Evolutionary conservation across 2,113 vertebrate species (phyloP), one percentile per base, ranked within the genome.

Genomic region (Campylomormyrus numenius): DNA sequence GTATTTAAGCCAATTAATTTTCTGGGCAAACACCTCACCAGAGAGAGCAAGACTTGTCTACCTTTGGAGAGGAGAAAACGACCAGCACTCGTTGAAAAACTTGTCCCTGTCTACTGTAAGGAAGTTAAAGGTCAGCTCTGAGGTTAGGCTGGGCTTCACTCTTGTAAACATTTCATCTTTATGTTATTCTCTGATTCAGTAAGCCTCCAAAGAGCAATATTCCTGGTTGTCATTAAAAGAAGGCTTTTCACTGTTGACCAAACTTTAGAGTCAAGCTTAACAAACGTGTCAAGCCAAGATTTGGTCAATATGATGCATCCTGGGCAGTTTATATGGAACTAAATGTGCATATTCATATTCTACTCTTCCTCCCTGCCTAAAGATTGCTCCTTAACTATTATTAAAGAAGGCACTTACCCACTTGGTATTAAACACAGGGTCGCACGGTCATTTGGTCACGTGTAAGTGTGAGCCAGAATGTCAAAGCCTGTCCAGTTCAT

Each of bases 1-100:
- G 39, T 27, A 74, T 49, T 88, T 70, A 88, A 70, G 56, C 56
- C 88, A 88, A 58, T 88, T 48, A 66, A 66, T 88, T 88, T 88
- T 48, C 45, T 27, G 88, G n/a, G 52, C 42, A 48, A 48, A 70
- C 45, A 31, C 5, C 58, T 88, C 58, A 7, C 5, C 21, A 42
- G 35, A 80, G 13, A 42, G 35, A 77, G 74, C 35, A 1, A 77
- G 74, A 39, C 74, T 80, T 80, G 74, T 80, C 35, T 80, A 27
- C 35, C 15, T 80, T 19, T 17, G 35, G 35, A 42, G 74, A 80
- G 17, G 15, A 42, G 35, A 80, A 80, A 80, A 19, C 13, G 74
- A 80, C 13, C 31, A 80, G 17, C 1, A 19, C n/a, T 1, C 3
- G 2, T 17, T 19, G 74, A 42, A 39, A 77, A 39, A 42, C 31